A percentile compares a stretch with the other conserved stretches of the same genome.
Evolutionary conservation across 2,797 vertebrate genomes (phyloP).

Genomic region (Megaceryle alcyon): DNA sequence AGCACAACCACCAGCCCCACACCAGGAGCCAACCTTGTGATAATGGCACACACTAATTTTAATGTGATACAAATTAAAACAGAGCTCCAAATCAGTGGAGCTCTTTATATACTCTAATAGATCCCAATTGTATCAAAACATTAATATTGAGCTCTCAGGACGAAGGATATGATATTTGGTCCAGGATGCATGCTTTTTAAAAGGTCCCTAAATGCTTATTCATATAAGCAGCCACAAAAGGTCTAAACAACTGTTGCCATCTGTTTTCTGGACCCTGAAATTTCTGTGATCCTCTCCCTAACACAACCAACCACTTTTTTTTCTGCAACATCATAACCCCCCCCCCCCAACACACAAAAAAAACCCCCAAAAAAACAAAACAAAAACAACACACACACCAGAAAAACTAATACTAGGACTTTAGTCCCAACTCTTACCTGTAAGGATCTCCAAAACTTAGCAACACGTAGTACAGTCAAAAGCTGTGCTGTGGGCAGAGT

Average conservation of each 20-base stretch:
- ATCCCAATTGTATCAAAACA: conserved; percentile 1
- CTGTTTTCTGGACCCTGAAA: conserved; percentile 1
- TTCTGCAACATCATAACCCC: not conserved
- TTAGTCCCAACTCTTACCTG: not conserved
- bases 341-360: too few relatives aligned
- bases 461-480: fast-evolving
- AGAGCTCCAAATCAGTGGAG: not conserved
- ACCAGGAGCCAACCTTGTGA: not conserved
- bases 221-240: not conserved
- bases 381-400: not conserved
- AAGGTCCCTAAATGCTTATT: conserved; percentile 20
- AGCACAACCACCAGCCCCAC: not conserved
- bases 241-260: not conserved
- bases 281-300: not conserved
- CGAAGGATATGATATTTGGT: not conserved
- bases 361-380: not conserved
- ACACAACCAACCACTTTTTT: not conserved
- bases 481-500: not conserved
- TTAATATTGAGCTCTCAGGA: conserved; percentile 17
- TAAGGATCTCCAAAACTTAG: not conserved
- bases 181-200: not conserved
- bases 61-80: not conserved
- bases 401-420: not conserved
- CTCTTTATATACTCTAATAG: conserved; percentile 6
- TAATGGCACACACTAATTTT: not conserved